phyloP scores from a whole-genome alignment of 1,140 invertebrate genomes.

The Heliconius hermathena region DNA sequence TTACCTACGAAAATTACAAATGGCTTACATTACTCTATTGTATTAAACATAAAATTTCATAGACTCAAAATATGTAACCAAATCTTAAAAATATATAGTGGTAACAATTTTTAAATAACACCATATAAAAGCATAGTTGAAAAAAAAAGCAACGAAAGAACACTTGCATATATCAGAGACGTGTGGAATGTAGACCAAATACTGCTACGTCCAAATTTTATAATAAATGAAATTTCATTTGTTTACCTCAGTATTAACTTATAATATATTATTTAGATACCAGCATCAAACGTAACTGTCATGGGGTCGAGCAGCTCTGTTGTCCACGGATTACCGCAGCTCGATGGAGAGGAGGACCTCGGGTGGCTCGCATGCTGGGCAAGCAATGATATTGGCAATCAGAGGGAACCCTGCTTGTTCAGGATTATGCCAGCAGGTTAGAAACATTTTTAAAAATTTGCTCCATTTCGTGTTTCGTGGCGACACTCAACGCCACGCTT shows the following conservation, averaged over 20 bases:
- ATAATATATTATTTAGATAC: conserved; percentile 56
- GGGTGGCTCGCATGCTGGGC: conserved; percentile 94
- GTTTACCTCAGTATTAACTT: background rate
- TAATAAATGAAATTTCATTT: background rate
- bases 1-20: too few species aligned
- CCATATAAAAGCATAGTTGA: too few species aligned
- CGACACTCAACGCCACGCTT: too few species aligned
- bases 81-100: too few species aligned
- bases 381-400: conserved; percentile 90
- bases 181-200: too few species aligned
- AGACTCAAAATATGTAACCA: too few species aligned
- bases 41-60: too few species aligned
- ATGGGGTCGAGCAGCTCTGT: conserved; percentile 85
- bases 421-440: conserved; percentile 91
- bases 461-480: too few species aligned
- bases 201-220: background rate
- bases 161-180: too few species aligned
- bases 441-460: conserved; percentile 38
- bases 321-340: conserved; percentile 83
- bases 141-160: too few species aligned
- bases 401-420: conserved; percentile 90
- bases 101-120: too few species aligned
- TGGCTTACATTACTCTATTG: too few species aligned
- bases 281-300: conserved; percentile 72
- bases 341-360: conserved; percentile 85